Percentiles rank a stretch among this genome's conserved stretches.
Evolutionary conservation across 2,888 invertebrate species (phyloP).

Genomic region (Salticus scenicus): DNA sequence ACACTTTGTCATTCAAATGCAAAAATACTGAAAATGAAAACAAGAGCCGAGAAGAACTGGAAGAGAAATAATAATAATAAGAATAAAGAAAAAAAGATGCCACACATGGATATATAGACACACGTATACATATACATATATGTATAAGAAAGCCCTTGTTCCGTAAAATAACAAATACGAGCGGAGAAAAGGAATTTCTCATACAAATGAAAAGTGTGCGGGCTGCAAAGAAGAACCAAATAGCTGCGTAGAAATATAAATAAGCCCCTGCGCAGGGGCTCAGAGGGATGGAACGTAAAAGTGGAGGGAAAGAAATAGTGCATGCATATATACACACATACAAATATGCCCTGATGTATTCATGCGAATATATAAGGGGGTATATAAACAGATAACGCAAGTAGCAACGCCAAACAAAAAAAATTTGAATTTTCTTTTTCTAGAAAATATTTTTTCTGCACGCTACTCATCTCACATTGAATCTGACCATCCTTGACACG

Average conservation of each 20-base stretch:
- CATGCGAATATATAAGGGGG: constrained; percentile 51
- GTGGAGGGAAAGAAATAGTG: constrained; percentile 30
- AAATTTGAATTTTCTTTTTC: constrained; percentile 20
- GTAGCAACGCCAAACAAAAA: background rate
- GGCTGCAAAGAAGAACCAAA: constrained; percentile 1
- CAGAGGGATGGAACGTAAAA: constrained; percentile 38
- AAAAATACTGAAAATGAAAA: constrained; percentile 68
- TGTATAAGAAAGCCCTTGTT: constrained; percentile 35
- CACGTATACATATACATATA: constrained; percentile 45
- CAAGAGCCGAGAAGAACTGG: constrained; percentile 16
- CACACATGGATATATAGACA: constrained; percentile 26
- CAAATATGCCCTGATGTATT: constrained; percentile 23
- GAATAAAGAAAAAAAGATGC: constrained; percentile 6
- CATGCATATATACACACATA: constrained; percentile 26
- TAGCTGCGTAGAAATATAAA: constrained; percentile 59
- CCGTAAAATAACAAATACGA: constrained; percentile 58
- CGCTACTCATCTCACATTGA: constrained; percentile 48
- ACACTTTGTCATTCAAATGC: constrained; percentile 69
- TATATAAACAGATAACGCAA: constrained; percentile 62
- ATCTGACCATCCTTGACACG: constrained; percentile 69
- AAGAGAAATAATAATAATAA: background rate
- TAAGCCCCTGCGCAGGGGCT: constrained; percentile 48
- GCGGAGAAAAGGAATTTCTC: constrained; percentile 33
- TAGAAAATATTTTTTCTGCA: constrained; percentile 30
- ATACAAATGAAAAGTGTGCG: constrained; percentile 62